Conservation (phyloP, 2,888 invertebrate genomes). For the Anthrax anthrax region DNA sequence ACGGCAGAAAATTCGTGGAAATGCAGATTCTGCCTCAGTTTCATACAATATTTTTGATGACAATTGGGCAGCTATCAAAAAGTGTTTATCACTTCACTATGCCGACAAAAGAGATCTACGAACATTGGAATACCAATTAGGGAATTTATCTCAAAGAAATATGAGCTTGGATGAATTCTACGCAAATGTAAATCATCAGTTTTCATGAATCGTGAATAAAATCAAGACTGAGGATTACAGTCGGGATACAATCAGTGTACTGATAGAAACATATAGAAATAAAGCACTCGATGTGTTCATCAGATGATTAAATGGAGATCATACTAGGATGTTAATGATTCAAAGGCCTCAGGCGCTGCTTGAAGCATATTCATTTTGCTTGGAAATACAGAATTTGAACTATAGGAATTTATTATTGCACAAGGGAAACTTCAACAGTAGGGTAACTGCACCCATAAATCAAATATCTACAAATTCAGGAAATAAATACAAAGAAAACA, state of each 20-base stretch:
- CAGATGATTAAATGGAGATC: slow-evolving; percentile 6
- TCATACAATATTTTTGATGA: too few relatives aligned
- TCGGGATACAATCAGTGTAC: background rate
- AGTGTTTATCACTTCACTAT: slow-evolving; percentile 1
- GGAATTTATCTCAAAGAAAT: background rate
- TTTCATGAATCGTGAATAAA: slow-evolving; percentile 3
- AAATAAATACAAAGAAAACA: background rate
- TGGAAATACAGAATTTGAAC: slow-evolving; percentile 3
- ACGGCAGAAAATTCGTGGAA: too few relatives aligned
- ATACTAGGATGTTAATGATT: slow-evolving; percentile 6
- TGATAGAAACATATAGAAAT: background rate
- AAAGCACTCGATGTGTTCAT: slow-evolving; percentile 8
- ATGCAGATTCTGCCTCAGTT: too few relatives aligned
- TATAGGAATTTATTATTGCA: slow-evolving; percentile 1
- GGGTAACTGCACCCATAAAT: background rate
- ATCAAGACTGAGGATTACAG: slow-evolving; percentile 5
- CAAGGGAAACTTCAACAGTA: background rate
- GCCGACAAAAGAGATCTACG: background rate
- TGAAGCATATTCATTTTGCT: slow-evolving; percentile 9
- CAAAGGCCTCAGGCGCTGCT: slow-evolving; percentile 8
- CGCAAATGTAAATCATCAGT: slow-evolving; percentile 4
- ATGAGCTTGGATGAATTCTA: slow-evolving; percentile 3
- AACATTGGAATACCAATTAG: background rate
- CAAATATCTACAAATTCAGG: background rate
- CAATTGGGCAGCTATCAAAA: too few relatives aligned